A percentile compares a stretch with the other conserved stretches of the same genome.
phyloP scores from a whole-genome alignment of 2,113 vertebrate species.

The Campylorhamphus procurvoides region DNA sequence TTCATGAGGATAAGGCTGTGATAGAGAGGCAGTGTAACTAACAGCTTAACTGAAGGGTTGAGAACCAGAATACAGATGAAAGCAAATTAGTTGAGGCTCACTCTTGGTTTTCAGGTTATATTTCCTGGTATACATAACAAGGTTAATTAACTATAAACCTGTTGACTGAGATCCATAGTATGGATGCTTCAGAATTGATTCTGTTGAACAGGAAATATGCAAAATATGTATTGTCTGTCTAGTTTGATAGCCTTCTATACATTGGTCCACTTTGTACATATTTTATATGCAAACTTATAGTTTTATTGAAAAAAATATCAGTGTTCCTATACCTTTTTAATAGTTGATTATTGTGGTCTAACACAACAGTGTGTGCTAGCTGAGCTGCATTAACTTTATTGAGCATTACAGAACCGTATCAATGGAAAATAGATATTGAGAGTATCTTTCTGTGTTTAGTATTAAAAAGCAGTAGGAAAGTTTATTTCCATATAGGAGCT shows the following conservation, averaged over 20 bases:
- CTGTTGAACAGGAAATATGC: neutral
- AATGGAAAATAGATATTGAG: neutral
- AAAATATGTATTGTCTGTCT: neutral
- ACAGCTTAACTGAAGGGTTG: neutral
- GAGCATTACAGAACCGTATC: neutral
- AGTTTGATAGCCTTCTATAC: neutral
- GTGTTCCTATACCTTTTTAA: neutral
- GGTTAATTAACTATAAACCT: neutral
- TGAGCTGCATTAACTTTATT: neutral
- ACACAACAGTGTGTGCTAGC: neutral
- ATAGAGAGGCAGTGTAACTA: neutral
- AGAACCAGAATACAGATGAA: neutral
- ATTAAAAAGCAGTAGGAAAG: neutral
- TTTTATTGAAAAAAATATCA: neutral
- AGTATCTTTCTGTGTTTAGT: neutral
- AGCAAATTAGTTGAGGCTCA: neutral
- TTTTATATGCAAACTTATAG: neutral
- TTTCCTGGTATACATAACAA: neutral
- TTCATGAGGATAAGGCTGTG: neutral
- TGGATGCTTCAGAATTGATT: neutral
- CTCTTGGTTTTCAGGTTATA: neutral
- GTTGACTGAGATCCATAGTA: neutral
- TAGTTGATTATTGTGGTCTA: neutral
- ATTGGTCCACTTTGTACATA: neutral
- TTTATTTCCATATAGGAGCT: neutral